Conservation (phyloP, 1,140 invertebrate species). For the Philopotamus ludificatus region DNA sequence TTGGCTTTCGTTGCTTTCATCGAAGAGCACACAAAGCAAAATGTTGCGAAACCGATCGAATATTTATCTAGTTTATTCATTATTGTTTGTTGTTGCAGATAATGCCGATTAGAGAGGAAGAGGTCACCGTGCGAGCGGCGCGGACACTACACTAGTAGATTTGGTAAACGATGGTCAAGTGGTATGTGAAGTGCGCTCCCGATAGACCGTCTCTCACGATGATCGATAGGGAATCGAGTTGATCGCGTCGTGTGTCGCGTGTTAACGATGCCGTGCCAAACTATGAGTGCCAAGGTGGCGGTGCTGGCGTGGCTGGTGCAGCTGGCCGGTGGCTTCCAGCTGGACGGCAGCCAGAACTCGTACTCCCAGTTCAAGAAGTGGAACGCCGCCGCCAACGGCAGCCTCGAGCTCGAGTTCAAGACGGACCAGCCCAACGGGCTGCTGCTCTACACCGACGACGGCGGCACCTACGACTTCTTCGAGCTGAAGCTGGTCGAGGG, state of each 20-base stretch:
- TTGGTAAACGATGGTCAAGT: no score
- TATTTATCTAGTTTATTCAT: no score
- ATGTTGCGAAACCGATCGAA: no score
- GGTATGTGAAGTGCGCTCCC: no score
- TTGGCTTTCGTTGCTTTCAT: no score
- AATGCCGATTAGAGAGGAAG: no score
- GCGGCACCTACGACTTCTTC: conserved; percentile 92
- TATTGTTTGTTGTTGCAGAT: no score
- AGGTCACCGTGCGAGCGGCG: no score
- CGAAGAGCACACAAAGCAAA: no score
- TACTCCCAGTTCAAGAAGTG: conserved; percentile 90
- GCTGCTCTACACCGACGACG: conserved; percentile 90
- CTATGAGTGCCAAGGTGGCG: conserved; percentile 34
- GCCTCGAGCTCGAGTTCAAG: conserved; percentile 89
- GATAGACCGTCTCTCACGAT: no score
- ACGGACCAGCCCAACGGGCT: conserved; percentile 87
- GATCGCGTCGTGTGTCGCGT: not conserved
- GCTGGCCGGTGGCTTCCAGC: conserved; percentile 61
- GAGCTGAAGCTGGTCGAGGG: conserved; percentile 92
- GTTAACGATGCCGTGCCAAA: not conserved
- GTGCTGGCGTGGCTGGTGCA: conserved; percentile 49
- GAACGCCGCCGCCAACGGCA: conserved; percentile 82
- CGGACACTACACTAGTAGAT: no score
- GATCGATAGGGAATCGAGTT: conserved; percentile 6
- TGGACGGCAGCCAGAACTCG: conserved; percentile 81